Evolutionary conservation across 2,797 vertebrate genomes (phyloP).

Genomic region (Bradypodion ventrale): DNA sequence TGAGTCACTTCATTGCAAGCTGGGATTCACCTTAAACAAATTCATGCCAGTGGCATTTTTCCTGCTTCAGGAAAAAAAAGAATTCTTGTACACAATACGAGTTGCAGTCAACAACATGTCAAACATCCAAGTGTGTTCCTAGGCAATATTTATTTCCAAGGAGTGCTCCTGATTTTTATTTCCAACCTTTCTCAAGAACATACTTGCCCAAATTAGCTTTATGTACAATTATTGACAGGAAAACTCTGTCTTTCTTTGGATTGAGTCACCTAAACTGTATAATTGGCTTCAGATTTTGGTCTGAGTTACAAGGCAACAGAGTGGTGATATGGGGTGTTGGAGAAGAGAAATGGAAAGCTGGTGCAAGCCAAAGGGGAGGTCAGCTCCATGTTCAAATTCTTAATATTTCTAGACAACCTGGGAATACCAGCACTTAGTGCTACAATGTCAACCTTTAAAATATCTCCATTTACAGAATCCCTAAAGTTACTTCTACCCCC

Average conservation of each 20-base stretch:
- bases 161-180: not conserved
- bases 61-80: no score
- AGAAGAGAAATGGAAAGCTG: not conserved
- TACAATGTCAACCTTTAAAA: slow-evolving; percentile 24
- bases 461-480: slow-evolving; percentile 21
- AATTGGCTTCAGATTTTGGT: slow-evolving; percentile 41
- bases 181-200: not conserved
- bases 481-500: slow-evolving; percentile 53
- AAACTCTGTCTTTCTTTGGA: not conserved
- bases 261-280: not conserved
- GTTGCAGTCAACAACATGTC: no score
- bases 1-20: no score
- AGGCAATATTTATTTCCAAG: not conserved
- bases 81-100: no score
- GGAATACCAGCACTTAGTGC: slow-evolving; percentile 51
- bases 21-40: no score
- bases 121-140: not conserved
- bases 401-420: slow-evolving; percentile 49
- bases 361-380: slow-evolving; percentile 25
- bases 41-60: no score
- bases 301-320: slow-evolving; percentile 28
- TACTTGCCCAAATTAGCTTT: not conserved
- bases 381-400: slow-evolving; percentile 34
- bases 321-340: not conserved
- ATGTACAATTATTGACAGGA: not conserved